Evolutionary conservation across 2,888 invertebrate genomes (phyloP), one percentile per base, ranked within the genome.

Genomic region (Caenorhabditis virilis): DNA sequence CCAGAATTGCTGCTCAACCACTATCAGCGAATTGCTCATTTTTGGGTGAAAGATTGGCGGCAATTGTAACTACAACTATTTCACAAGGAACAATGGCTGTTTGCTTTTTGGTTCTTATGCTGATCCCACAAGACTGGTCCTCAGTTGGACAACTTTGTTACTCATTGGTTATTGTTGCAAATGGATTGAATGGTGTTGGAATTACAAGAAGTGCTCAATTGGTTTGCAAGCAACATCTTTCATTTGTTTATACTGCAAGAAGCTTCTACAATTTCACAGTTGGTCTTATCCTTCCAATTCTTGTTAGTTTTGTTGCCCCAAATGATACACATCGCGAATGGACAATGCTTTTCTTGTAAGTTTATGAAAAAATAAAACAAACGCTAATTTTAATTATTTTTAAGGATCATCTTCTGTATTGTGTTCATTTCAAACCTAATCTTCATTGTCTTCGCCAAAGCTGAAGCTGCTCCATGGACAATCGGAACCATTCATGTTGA

Each of bases 111-210:
- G 53, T 63, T 20, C 50, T 68, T n/a, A 61, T 68, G 49, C 47
- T 63, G 50, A 60, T 62, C 26, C 68, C 68, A 23, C 57, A 58
- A 22, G 45, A 59, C 33, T 68, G 68, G 68, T 47, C 42, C 7
- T 55, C 54, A 0, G 59, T 68, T 18, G 68, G 57, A 20, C 63
- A 62, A 27, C 54, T 68, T 23, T 68, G 68, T 43, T 68, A 68
- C 47, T 54, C 62, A 42, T 47, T 68, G 18, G 68, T 68, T 5
- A 68, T 68, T 23, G 63, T 68, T 16, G 68, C 68, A 20, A 68
- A 68, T 42, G 68, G 68, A 22, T 48, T 68, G 46, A 68, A 68
- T 53, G 68, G 68, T 26, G 68, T 68, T 25, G 68, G 68, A 41
- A 68, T 68, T 20, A 63, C 63, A 5, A 47, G 68, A 56, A 63